Evolutionary conservation across 1,140 invertebrate genomes (phyloP).

Genomic region (Panagrolaimus sp.): DNA sequence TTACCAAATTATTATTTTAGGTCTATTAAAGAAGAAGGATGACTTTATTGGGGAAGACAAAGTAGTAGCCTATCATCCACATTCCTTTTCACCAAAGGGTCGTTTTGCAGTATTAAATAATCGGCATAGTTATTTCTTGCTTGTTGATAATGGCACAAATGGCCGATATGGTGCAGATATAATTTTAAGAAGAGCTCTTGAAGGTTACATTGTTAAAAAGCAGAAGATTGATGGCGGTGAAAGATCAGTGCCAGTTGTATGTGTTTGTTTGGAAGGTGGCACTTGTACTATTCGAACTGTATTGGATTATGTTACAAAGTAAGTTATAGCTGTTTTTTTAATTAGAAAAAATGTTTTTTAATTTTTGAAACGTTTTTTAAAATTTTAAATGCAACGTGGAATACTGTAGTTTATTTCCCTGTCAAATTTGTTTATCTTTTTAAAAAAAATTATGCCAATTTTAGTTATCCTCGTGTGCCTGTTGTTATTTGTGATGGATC

Average conservation of each 20-base stretch:
- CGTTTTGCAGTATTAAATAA: conserved; percentile 69
- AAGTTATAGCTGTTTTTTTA: conserved; percentile 38
- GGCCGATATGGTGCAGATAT: conserved; percentile 65
- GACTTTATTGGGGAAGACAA: conserved; percentile 65
- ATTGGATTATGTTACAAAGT: conserved; percentile 81
- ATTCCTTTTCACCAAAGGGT: conserved; percentile 29
- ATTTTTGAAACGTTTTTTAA: too few relatives aligned
- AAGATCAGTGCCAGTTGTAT: conserved; percentile 76
- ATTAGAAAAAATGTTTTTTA: too few relatives aligned
- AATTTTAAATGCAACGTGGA: too few relatives aligned
- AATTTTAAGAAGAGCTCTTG: conserved; percentile 61
- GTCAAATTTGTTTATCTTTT: too few relatives aligned
- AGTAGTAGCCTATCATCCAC: conserved; percentile 29
- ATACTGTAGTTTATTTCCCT: too few relatives aligned
- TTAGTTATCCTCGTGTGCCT: conserved; percentile 72
- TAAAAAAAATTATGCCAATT: neutral
- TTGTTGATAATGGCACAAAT: conserved; percentile 90
- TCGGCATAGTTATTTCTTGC: conserved; percentile 86
- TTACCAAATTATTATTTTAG: too few relatives aligned
- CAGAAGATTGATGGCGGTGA: conserved; percentile 44
- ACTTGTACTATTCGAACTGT: conserved; percentile 91
- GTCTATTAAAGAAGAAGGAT: conserved; percentile 85
- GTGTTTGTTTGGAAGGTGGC: conserved; percentile 90
- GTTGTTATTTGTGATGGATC: conserved; percentile 76
- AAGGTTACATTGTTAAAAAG: conserved; percentile 60